Evolutionary conservation across 2,888 invertebrate species (phyloP), one percentile per base, ranked within the genome.

Genomic region (Zygaena filipendulae): DNA sequence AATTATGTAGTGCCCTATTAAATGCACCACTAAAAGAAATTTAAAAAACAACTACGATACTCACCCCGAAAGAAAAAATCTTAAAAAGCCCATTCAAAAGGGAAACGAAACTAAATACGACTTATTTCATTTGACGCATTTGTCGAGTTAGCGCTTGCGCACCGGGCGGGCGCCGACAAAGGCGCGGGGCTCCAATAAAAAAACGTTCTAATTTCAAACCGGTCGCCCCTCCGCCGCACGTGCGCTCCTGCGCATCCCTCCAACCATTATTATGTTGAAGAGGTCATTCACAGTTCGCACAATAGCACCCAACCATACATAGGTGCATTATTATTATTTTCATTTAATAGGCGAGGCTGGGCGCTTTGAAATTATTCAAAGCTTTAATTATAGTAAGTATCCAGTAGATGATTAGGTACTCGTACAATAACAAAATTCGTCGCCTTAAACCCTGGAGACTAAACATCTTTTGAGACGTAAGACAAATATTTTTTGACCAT

Each of bases 191-290:
- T 50, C 43, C 49, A 57, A 64, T 62, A 69, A 69, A 74, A n/a
- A 77, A 75, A 71, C 74, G 75, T 74, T 77, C 77, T 79, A 79
- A 79, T 75, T 79, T 72, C 60, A 75, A 79, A 79, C 77, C 74
- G 74, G 77, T 75, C 67, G 43, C 49, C 62, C 74, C 67, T 66
- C 69, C 55, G 52, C 55, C 52, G 59, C 62, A 72, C 71, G 60
- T 66, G 74, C 72, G 71, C 72, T 66, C 70, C 68, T 71, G 75
- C 77, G 75, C 75, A 77, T 77, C 77, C 75, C 74, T 68, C 58
- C 56, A 45, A 47, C 67, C 69, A 71, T 70, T 72, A 71, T 74
- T 72, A 71, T 75, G 67, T 69, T 67, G 68, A 74, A 75, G 75
- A 77, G 77, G 75, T 77, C 77, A 71, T 77, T 77, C 77, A 77